phyloP scores from a whole-genome alignment of 2,113 vertebrate genomes.

The Sapajus apella region DNA sequence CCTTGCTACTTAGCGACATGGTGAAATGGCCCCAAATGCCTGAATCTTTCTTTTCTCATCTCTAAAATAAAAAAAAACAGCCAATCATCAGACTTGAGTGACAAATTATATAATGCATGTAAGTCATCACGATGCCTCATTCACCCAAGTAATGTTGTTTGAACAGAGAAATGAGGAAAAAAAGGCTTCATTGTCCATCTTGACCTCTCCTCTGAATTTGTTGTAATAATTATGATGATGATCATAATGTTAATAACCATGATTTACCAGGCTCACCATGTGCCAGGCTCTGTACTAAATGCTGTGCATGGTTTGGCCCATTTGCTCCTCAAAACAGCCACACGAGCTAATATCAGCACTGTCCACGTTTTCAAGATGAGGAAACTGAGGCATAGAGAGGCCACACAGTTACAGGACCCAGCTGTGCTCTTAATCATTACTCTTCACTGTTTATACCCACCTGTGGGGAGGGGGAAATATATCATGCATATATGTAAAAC shows the following conservation, averaged over 20 bases:
- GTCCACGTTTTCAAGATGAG: background rate
- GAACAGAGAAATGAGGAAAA: background rate
- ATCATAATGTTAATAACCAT: background rate
- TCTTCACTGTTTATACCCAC: background rate
- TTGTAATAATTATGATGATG: fast-evolving
- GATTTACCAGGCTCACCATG: background rate
- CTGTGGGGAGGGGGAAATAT: background rate
- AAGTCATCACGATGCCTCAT: background rate
- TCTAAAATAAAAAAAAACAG: background rate
- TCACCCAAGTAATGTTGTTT: background rate
- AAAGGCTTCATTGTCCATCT: background rate
- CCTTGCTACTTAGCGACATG: background rate
- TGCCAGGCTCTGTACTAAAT: background rate
- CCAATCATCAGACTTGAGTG: background rate
- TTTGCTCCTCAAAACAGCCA: background rate
- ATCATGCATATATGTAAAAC: background rate
- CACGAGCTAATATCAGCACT: fast-evolving
- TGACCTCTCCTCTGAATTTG: background rate
- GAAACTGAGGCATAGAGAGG: background rate
- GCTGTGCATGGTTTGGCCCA: fast-evolving
- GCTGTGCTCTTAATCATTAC: background rate
- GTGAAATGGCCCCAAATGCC: background rate
- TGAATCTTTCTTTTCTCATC: background rate
- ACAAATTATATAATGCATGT: background rate
- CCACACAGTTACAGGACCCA: fast-evolving